Evolutionary conservation across 2,113 vertebrate genomes (phyloP).

Genomic region (Syngnathus floridae): DNA sequence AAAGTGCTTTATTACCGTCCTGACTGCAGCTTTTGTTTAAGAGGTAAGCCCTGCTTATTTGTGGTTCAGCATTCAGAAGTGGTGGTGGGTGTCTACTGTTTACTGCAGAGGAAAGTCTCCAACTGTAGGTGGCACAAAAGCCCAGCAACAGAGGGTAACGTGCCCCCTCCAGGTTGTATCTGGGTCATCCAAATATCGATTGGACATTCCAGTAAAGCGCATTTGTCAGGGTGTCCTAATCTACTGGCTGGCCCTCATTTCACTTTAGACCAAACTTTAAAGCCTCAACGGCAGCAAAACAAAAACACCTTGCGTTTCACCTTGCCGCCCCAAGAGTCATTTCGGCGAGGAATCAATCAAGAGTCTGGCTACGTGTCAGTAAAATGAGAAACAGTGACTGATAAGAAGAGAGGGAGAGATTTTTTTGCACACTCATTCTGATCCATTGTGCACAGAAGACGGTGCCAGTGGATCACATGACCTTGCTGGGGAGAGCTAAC

Average conservation of each 20-base stretch:
- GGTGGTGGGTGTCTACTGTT: not conserved
- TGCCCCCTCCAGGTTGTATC: not conserved
- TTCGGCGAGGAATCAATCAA: conserved; percentile 8
- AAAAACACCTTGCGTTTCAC: conserved; percentile 8
- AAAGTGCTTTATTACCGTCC: too few relatives aligned
- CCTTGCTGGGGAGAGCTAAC: conserved; percentile 12
- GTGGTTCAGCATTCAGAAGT: too few relatives aligned
- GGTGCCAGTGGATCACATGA: conserved; percentile 44
- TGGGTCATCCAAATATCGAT: not conserved
- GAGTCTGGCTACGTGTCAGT: conserved; percentile 21
- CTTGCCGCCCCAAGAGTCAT: conserved; percentile 17
- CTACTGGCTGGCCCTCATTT: not conserved
- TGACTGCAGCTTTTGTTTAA: too few relatives aligned
- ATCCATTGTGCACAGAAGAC: conserved; percentile 23
- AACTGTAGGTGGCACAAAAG: conserved; percentile 44
- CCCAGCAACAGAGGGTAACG: conserved; percentile 6
- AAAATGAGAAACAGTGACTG: conserved; percentile 20
- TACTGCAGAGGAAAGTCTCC: not conserved
- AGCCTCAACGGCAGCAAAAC: not conserved
- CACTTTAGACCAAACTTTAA: not conserved
- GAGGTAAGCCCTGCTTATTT: too few relatives aligned
- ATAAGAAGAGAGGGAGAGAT: conserved; percentile 20
- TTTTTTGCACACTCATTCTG: conserved; percentile 26
- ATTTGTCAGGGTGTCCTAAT: conserved; percentile 11
- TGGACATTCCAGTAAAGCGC: conserved; percentile 2